These are phyloP conservation scores for Stylophora pistillata DNA, from an alignment of 64 coral and sea anemone genomes.

Conservation along the genomic window DNA sequence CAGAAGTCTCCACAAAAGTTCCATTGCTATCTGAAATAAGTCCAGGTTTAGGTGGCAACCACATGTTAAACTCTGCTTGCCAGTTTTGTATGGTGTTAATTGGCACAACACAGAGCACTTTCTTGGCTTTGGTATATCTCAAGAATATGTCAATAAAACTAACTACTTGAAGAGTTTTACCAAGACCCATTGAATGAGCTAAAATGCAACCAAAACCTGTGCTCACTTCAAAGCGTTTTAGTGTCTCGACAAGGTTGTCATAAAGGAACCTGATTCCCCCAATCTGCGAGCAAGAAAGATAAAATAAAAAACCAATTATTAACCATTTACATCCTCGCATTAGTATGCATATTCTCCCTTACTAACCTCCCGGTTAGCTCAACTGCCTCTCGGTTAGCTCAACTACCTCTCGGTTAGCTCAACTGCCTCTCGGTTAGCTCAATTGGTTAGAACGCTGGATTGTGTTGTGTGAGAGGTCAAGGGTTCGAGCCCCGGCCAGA, in stretches of 20 bases:
- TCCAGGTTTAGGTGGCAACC: conserved; percentile 71
- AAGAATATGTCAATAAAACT: conserved; percentile 91
- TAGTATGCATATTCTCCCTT: too few species aligned
- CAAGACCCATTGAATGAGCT: conserved; percentile 96
- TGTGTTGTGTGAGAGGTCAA: too few species aligned
- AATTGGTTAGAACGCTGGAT: too few species aligned
- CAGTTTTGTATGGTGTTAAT: conserved; percentile 99
- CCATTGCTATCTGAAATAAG: conserved; percentile 17
- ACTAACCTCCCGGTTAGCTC: too few species aligned
- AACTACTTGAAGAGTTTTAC: conserved; percentile 92
- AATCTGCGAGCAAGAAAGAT: conserved; percentile 52
- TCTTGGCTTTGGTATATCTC: conserved; percentile 67
- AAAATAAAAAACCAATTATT: background rate
- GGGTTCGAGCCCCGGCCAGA: too few species aligned
- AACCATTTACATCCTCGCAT: background rate
- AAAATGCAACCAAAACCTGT: conserved; percentile 96
- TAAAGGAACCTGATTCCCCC: conserved; percentile 94
- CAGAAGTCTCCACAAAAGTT: background rate
- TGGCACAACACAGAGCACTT: conserved; percentile 91
- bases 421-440: too few species aligned
- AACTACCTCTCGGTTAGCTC: too few species aligned
- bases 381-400: too few species aligned
- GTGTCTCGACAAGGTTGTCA: conserved; percentile 90
- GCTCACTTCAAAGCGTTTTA: conserved; percentile 70
- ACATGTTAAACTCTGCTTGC: conserved; percentile 89